phyloP scores from a whole-genome alignment of 2,797 vertebrate species.

The Enteromius viviparus region DNA sequence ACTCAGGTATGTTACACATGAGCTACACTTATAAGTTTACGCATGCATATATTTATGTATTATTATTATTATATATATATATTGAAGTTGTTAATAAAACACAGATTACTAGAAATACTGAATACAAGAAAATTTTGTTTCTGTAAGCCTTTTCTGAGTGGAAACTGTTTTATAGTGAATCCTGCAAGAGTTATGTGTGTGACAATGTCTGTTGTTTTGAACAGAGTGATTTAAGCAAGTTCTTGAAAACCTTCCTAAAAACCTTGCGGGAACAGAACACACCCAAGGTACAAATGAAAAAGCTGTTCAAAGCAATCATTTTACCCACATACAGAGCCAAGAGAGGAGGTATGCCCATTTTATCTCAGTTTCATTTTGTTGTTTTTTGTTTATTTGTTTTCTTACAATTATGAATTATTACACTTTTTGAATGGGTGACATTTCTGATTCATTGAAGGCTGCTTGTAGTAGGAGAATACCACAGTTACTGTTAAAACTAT shows the following conservation, averaged over 20 bases:
- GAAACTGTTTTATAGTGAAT: neutral
- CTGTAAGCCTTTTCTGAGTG: neutral
- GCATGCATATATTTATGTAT: too few species aligned
- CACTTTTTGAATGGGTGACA: too few species aligned
- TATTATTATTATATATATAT: neutral
- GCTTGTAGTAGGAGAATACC: too few species aligned
- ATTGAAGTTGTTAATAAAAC: too few species aligned
- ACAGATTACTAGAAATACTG: too few species aligned
- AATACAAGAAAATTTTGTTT: too few species aligned
- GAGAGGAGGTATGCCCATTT: conserved; percentile 40
- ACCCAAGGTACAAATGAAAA: conserved; percentile 30
- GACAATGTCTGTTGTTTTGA: neutral
- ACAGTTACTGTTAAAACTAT: too few species aligned
- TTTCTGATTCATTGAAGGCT: too few species aligned
- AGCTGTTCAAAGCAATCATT: conserved; percentile 32
- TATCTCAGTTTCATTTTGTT: neutral
- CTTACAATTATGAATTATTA: too few species aligned
- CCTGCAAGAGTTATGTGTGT: neutral
- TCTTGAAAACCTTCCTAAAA: conserved; percentile 44
- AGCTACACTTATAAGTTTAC: too few species aligned
- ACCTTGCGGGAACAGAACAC: conserved; percentile 13
- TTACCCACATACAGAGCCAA: fast-evolving
- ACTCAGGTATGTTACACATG: neutral
- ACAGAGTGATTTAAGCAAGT: conserved; percentile 25
- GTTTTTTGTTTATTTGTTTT: too few species aligned